Evolutionary conservation across 2,888 invertebrate genomes (phyloP), one percentile per base, ranked within the genome.

Genomic region (Habroteleia sp.): DNA sequence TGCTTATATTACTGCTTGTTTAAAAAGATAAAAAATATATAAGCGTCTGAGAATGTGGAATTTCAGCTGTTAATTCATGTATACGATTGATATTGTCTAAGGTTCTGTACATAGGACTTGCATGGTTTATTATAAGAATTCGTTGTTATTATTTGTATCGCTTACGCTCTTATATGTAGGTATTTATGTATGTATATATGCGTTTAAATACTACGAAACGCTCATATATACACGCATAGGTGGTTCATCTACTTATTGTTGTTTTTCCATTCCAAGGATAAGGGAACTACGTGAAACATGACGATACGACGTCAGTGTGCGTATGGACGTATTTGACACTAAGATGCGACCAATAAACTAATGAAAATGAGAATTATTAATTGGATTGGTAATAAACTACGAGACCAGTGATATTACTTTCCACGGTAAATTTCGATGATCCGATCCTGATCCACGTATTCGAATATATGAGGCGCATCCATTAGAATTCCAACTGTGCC

Each of bases 381-480:
- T 66, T 69, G 63, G 74, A 66, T 77, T 69, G 66, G 35, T 48
- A 76, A 79, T 69, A 68, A 72, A 63, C 72, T 76, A 72, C 63
- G 48, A 52, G 56, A 13, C 44, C 66, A 78, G 72, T 80, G 69
- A 83, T 83, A 79, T 85, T 94, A 96, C 91, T 96, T 96, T 89
- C 96, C 96, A 85, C 96, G 93, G 89, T 97, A 97, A 86, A 96
- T 96, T 90, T 97, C 96, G 87, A 97, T 97, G 86, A 97, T 97
- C 88, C 95, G 94, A 89, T 97, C 97, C 90, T 97, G 97, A 91
- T 97, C 97, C 82, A 97, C 97, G 89, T 96, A 97, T 90, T 98
- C 97, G 89, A 98, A 97, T 90, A 98, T 98, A 90, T 97, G 97
- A 68, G 98, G 98, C 2, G 98, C 98, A 89, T 98, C 97, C 95